Base-by-base conservation (phyloP, 2,113 vertebrate species). In the Lamprologus speciosus region DNA sequence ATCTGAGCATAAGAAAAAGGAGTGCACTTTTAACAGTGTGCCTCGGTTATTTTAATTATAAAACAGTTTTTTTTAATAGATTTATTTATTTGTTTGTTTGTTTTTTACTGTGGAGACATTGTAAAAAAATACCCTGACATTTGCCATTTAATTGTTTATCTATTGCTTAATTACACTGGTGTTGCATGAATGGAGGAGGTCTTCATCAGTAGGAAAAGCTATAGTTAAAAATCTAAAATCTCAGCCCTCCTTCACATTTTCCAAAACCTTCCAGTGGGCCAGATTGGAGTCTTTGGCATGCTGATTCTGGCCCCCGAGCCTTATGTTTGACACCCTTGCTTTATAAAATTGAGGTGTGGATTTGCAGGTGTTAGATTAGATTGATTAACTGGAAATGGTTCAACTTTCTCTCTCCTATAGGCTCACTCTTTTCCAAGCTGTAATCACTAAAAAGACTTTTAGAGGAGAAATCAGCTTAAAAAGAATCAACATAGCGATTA, bases 191-290 rank as follows among this genome's bases (percentile, higher is more conserved):
- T 68, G 63, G 11, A 68, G 60, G 33, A 37, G 3, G 60, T 21
- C 60, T 68, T 21, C 11, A 68, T 21, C 19, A 68, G 19, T 37
- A 68, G 63, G 33, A 68, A 68, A 68, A 40, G 63, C 63, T 68
- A 68, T 37, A 68, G 63, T 37, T 68, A 68, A 68, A 37, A 68
- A 13, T 57, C 21, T 14, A 26, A 57, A 14, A 26, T 68, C 63
- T 65, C 33, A 37, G 11, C 60, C 60, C 19, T 21, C 33, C 60
- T 65, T 65, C 6, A n/a, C 33, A 13, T 37, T 68, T 65, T 68
- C 63, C 63, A 68, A 68, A 65, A 37, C 33, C 33, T 65, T 65
- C 33, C 60, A 8, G 19, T 4, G 19, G 33, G 33, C 33, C 33
- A 37, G 60, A 2, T 65, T 65, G 19, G 33, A 37, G 33, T 37